Conservation (phyloP, 2,797 vertebrate genomes). For the Catharus ustulatus region DNA sequence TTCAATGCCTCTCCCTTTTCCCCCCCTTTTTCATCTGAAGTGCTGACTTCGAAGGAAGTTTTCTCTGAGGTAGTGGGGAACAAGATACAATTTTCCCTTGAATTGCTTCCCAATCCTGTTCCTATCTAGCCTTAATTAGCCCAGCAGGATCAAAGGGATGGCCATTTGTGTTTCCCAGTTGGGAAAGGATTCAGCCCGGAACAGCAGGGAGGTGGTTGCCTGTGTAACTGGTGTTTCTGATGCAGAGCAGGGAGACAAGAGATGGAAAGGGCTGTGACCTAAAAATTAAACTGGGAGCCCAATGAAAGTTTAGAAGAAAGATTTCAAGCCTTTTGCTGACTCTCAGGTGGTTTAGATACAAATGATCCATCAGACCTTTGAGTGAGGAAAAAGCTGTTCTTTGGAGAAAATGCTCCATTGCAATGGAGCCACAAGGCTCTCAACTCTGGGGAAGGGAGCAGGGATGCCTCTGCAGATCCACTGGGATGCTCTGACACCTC, state of each 20-base stretch:
- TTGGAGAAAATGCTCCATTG: neutral
- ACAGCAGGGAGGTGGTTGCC: neutral
- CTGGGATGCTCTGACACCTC: accelerated
- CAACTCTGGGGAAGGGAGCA: neutral
- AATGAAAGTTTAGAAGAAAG: neutral
- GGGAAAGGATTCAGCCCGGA: neutral
- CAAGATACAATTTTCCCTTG: neutral
- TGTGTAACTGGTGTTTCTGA: neutral
- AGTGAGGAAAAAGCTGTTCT: neutral
- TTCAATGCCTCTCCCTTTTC: neutral
- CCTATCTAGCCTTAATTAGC: neutral
- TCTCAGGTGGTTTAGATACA: neutral
- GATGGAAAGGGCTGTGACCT: neutral
- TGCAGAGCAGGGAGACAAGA: neutral
- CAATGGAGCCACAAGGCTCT: neutral
- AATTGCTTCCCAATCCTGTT: neutral
- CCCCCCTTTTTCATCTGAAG: neutral
- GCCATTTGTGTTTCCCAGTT: neutral
- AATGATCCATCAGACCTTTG: neutral
- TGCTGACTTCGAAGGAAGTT: neutral
- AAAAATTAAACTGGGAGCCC: neutral
- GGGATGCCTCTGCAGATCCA: neutral
- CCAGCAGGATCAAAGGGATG: neutral
- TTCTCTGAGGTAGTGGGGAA: neutral
- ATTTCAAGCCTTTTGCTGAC: neutral